Evolutionary conservation across 2,888 invertebrate genomes (phyloP).

Genomic region (Pyrgus malvae): DNA sequence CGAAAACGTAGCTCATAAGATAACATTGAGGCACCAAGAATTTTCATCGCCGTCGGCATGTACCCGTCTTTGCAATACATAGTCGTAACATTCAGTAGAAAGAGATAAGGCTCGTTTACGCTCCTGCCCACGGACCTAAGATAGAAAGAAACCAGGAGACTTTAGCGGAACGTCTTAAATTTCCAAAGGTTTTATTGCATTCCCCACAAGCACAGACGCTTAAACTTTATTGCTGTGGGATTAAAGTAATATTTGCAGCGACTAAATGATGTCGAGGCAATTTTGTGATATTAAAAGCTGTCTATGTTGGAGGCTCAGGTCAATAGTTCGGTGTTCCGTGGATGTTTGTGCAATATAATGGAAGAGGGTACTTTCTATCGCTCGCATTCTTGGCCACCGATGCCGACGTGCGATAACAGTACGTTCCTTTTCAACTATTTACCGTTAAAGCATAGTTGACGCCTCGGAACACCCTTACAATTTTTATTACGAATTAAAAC

Average conservation of each 20-base stretch:
- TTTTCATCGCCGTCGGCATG: conserved; percentile 75
- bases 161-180: conserved; percentile 65
- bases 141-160: conserved; percentile 72
- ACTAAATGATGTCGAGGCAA: conserved; percentile 78
- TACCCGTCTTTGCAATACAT: conserved; percentile 74
- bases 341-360: conserved; percentile 68
- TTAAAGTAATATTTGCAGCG: conserved; percentile 81
- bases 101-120: conserved; percentile 60
- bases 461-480: background rate
- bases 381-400: conserved; percentile 63
- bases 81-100: conserved; percentile 65
- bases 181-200: conserved; percentile 80
- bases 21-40: conserved; percentile 77
- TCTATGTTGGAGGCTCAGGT: conserved; percentile 69
- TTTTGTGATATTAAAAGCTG: conserved; percentile 78
- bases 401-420: conserved; percentile 69
- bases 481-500: background rate
- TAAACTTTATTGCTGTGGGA: conserved; percentile 80
- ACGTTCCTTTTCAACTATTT: conserved; percentile 68
- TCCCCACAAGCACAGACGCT: conserved; percentile 78
- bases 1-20: conserved; percentile 68
- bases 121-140: conserved; percentile 58
- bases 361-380: conserved; percentile 59
- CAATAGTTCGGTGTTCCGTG: conserved; percentile 70
- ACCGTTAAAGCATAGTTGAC: conserved; percentile 44